Evolutionary conservation across 1,140 invertebrate genomes (phyloP), one percentile per base, ranked within the genome.

Genomic region (Lordiphosa clarofinis): DNA sequence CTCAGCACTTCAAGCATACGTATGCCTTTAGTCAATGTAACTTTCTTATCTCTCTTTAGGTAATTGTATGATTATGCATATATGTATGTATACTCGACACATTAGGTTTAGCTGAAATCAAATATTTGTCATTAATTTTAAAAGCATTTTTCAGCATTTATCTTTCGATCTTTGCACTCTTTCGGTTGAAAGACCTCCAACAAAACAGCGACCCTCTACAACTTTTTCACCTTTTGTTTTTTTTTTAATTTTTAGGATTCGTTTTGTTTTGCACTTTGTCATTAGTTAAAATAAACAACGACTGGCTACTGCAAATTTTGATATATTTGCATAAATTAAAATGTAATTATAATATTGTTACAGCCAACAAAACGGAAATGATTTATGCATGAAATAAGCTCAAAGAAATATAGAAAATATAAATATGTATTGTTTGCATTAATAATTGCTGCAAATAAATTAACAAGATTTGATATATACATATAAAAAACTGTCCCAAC

Each of bases 401-500:
- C 56, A 61, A 65, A 73, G 66, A 84, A 84, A 76, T 55, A 52
- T 57, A 53, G 56, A 58, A 59, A 44, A 40, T 47, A 49, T 38
- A 57, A 63, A 75, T 60, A 79, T 70, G 70, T 79, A 42, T 44
- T 82, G 72, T 69, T 82, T 82, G 78, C 76, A 76, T 82, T 82
- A 82, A 82, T 82, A 82, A 82, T 82, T 82, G 78, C 72, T 62
- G 74, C 78, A 82, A 82, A 82, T 82, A 82, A 82, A 81, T 82
- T 84, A 82, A 82, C 63, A 59, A 76, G 67, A 59, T 81, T 31
- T 31, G 28, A 19, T 19, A 19, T 19, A 19, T 19, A 19, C 3
- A 19, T 4, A 82, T 76, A 64, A 60, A 66, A 60, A 48, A 49
- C 44, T 12, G 54, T 37, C 54, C 58, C 54, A 5, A 50, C 19